Percentiles rank a stretch among this genome's conserved stretches.
Evolutionary conservation across 2,888 invertebrate species (phyloP).

Genomic region (Plebejus anna): DNA sequence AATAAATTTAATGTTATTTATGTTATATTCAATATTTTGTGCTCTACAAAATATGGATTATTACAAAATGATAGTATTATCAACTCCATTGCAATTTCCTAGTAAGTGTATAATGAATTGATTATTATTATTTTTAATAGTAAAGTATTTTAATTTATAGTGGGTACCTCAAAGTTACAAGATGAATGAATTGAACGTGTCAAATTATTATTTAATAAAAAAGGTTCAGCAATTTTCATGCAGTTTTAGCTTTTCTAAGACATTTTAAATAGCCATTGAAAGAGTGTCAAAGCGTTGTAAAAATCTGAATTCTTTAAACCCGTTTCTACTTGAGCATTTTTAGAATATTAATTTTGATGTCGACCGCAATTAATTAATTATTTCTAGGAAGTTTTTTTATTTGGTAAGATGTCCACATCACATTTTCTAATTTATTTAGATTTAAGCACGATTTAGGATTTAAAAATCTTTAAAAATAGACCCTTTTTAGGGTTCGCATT

Average conservation of each 20-base stretch:
- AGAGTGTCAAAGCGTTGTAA: neutral
- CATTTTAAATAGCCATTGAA: neutral
- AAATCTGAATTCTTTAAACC: neutral
- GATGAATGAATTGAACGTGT: neutral
- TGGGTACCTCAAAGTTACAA: neutral
- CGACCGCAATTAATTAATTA: conserved; percentile 12
- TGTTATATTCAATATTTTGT: too few species aligned
- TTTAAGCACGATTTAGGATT: neutral
- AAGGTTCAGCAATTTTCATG: neutral
- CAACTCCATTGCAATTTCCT: too few species aligned
- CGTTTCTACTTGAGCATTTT: neutral
- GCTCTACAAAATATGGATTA: too few species aligned
- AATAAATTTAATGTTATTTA: neutral
- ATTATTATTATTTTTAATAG: too few species aligned
- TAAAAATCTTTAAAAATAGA: neutral
- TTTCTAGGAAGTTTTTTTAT: conserved; percentile 6
- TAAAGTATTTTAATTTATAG: too few species aligned
- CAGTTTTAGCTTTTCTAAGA: neutral
- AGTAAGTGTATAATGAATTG: too few species aligned
- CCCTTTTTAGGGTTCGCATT: neutral
- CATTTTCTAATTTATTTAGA: conserved; percentile 14
- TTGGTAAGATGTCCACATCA: neutral
- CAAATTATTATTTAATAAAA: neutral
- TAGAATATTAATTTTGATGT: conserved; percentile 10
- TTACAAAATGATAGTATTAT: too few species aligned